Conservation (phyloP, 2,888 invertebrate genomes). For the Monochamus alternatus region DNA sequence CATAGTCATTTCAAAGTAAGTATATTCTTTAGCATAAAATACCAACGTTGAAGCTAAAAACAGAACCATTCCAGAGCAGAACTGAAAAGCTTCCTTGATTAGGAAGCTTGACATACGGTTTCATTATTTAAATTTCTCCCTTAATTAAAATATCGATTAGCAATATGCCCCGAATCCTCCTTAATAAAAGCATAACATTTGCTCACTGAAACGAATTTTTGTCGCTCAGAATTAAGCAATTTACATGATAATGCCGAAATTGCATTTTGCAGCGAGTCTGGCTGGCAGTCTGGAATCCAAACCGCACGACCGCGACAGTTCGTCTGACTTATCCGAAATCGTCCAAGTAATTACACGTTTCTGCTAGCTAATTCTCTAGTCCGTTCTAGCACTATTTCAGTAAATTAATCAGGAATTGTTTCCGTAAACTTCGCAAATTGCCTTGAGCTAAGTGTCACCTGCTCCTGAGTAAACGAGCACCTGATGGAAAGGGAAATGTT, state of each 20-base stretch:
- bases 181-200: slow-evolving; percentile 2
- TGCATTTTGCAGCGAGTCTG: slow-evolving; percentile 42
- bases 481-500: background rate
- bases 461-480: background rate
- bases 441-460: slow-evolving; percentile 11
- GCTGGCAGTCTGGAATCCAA: slow-evolving; percentile 39
- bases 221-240: slow-evolving; percentile 39
- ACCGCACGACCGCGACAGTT: slow-evolving; percentile 41
- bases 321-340: slow-evolving; percentile 37
- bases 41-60: too few relatives aligned
- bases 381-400: slow-evolving; percentile 27
- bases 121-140: background rate
- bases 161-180: background rate
- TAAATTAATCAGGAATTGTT: slow-evolving; percentile 38
- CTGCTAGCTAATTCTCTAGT: slow-evolving; percentile 31
- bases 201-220: slow-evolving; percentile 30
- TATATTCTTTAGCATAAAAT: too few relatives aligned
- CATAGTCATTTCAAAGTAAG: too few relatives aligned
- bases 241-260: slow-evolving; percentile 43
- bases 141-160: slow-evolving; percentile 12
- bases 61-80: too few relatives aligned
- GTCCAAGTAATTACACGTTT: slow-evolving; percentile 37
- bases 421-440: slow-evolving; percentile 30
- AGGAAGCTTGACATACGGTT: too few relatives aligned
- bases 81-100: too few relatives aligned